Evolutionary conservation across 1,140 invertebrate genomes (phyloP).

Genomic region (Aphaenogaster floridana): DNA sequence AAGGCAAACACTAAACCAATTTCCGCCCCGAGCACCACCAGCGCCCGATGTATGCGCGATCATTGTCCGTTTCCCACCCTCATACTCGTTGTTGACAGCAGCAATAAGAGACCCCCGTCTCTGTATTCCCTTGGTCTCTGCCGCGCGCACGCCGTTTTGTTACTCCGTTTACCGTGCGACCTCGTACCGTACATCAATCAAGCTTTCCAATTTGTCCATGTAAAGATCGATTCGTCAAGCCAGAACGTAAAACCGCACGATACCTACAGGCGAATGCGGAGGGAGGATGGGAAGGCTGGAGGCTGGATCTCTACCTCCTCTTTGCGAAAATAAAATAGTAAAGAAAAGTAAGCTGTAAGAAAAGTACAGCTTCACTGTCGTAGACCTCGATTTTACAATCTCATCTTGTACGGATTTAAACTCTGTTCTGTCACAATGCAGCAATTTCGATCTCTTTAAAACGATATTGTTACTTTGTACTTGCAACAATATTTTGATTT

Average conservation of each 20-base stretch:
- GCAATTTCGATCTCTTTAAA: not conserved
- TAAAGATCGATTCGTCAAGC: conserved; percentile 62
- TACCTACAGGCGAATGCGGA: conserved; percentile 21
- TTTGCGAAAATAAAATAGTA: conserved; percentile 4
- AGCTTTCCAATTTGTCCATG: conserved; percentile 61
- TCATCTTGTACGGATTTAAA: not conserved
- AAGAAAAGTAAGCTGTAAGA: not conserved
- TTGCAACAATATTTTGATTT: conserved; percentile 2
- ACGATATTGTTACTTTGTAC: not conserved
- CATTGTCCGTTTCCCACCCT: conserved; percentile 24
- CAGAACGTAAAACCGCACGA: conserved; percentile 52
- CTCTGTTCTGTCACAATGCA: not conserved
- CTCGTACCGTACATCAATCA: conserved; percentile 54
- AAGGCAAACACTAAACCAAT: conserved; percentile 67
- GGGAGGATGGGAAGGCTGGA: not conserved
- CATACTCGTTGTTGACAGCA: conserved; percentile 34
- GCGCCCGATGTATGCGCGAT: conserved; percentile 18
- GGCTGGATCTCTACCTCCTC: not conserved
- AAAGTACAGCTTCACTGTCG: not conserved
- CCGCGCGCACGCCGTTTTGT: conserved; percentile 35
- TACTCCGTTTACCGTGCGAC: conserved; percentile 51
- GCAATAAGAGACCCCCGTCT: conserved; percentile 48
- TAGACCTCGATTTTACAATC: not conserved
- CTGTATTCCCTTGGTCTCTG: conserved; percentile 11
- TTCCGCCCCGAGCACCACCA: conserved; percentile 35